These are phyloP conservation scores for Gavia stellata DNA, from an alignment of 2,113 vertebrate species.

Conservation along the genomic window DNA sequence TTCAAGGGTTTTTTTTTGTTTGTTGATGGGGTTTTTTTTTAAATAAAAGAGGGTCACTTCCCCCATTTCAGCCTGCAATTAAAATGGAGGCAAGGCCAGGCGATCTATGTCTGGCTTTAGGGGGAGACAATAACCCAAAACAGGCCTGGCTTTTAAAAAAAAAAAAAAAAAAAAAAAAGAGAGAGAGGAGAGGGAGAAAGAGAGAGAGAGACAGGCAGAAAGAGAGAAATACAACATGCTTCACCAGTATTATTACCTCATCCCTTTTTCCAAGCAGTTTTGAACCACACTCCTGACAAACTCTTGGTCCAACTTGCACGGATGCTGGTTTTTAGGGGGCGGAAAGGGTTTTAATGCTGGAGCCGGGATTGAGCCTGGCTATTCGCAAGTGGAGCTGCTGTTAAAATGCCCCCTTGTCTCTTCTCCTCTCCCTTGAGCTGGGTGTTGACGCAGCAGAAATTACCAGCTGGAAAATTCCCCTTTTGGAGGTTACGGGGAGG, in stretches of 20 bases:
- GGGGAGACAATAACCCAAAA: conserved; percentile 80
- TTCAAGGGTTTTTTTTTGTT: background rate
- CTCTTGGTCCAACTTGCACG: conserved; percentile 68
- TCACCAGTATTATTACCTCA: conserved; percentile 67
- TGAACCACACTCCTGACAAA: conserved; percentile 60
- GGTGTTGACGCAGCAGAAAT: conserved; percentile 97
- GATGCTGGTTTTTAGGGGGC: conserved; percentile 56
- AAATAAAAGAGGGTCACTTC: conserved; percentile 42
- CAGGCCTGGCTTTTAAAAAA: conserved; percentile 32
- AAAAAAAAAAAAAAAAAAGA: background rate
- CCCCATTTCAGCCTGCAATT: conserved; percentile 66
- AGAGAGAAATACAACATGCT: conserved; percentile 49
- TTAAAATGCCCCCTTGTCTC: conserved; percentile 73
- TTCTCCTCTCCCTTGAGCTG: conserved; percentile 73
- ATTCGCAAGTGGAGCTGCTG: conserved; percentile 59
- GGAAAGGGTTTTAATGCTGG: conserved; percentile 31
- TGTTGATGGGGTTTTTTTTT: background rate
- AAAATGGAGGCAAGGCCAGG: conserved; percentile 88
- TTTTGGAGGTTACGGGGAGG: conserved; percentile 80
- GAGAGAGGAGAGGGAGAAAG: background rate
- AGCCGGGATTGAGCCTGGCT: conserved; percentile 35
- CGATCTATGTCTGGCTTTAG: conserved; percentile 70
- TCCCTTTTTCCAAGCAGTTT: conserved; percentile 68
- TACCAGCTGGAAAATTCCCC: conserved; percentile 92
- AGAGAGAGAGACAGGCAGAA: background rate